Evolutionary conservation across 2,888 invertebrate genomes (phyloP), one percentile per base, ranked within the genome.

Genomic region (Stegophylla sp.): DNA sequence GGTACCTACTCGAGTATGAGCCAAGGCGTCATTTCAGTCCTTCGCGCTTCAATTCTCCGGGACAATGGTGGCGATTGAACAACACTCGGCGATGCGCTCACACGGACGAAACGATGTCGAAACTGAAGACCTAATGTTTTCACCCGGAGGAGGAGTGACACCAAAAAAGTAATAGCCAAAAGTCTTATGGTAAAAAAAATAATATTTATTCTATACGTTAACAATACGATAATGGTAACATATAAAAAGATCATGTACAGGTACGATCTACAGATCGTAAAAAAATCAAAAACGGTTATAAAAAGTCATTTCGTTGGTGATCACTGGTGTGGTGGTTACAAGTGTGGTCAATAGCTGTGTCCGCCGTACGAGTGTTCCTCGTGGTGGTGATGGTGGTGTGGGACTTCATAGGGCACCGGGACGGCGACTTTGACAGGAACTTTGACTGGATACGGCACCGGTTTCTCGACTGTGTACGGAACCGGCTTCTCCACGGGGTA

Each of bases 381-480:
- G 51, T 34, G 34, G 34, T 34, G 4, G 34, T 34, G 34, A 7
- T 34, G 34, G 34, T 77, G 77, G 17, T 81, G 79, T 34, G 77
- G 76, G 2, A 82, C 83, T 76, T 82, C 82, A 41, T 83, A 83
- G 1, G 84, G 94, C 83, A 93, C 92, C 53, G 91, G 82, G n/a
- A n/a, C n/a, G n/a, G n/a, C n/a, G n/a, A n/a, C n/a, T n/a, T n/a
- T n/a, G n/a, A n/a, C n/a, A n/a, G n/a, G n/a, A n/a, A n/a, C 51
- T 82, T 83, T 82, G 43, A 82, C 84, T 82, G 92, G 84, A 86
- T 92, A 92, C 1, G 93, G 92, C 73, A 93, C 91, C 12, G 93
- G 93, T 83, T 92, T 91, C 56, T 93, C 92, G 48, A 94, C 91
- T 84, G 92, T 91, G 63, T 82, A 83, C 1, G 83, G 83, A 3